Evolutionary conservation across 2,113 vertebrate species (phyloP), one percentile per base, ranked within the genome.

Genomic region (Archilochus colubris): DNA sequence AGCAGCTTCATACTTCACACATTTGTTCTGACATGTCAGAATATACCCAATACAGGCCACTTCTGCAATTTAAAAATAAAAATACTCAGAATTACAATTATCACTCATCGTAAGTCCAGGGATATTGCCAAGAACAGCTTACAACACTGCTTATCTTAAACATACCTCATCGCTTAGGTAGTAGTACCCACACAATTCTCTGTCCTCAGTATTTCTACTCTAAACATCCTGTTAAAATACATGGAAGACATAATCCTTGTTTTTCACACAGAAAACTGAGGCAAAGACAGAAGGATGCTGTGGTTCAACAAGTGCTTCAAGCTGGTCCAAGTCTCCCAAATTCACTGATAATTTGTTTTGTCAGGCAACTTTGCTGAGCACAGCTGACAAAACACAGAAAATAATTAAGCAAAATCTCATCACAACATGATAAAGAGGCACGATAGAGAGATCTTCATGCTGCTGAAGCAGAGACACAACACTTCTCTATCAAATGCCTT

Each of bases 361-460:
- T 87, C 85, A 94, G 91, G 44, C 72, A 88, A 59, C 24, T 55
- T 89, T 64, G 31, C 66, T 31, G n/a, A 88, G n/a, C 66, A 75
- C 62, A 91, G 40, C 64, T 90, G 88, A 94, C 74, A 96, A 91
- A 95, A 90, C 57, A 81, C 43, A 74, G 66, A 74, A 96, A 94
- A 94, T 63, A 86, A 95, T 83, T 80, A 74, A 62, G 75, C 31
- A 93, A 86, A 84, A 92, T 19, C 30, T 83, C 79, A 77, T 70
- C 70, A 73, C 48, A 94, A 81, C 48, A 53, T 40, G 86, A 83
- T 1, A 5, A 77, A 86, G 53, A 16, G 9, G 38, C 61, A 22
- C 6, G 48, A 86, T 5, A 55, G 68, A 51, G 59, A 88, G 40
- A 82, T 51, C 44, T 55, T 48, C 14, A 14, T 15, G 36, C 55